These are phyloP conservation scores for Kryptolebias ocellatus DNA, from an alignment of 2,797 vertebrate species.

Conservation along the genomic window DNA sequence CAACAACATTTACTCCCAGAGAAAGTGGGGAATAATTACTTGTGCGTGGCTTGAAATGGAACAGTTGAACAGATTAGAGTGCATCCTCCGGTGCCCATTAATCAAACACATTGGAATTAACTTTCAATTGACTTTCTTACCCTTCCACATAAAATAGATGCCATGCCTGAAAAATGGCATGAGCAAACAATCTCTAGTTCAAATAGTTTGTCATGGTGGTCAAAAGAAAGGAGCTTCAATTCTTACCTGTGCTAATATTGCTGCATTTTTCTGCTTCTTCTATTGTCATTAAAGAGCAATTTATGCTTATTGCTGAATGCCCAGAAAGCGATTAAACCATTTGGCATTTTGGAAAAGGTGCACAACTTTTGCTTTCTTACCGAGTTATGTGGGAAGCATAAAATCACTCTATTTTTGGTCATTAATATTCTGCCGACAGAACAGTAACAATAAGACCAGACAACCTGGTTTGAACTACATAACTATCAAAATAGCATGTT, in stretches of 20 bases:
- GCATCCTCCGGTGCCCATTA: constrained; percentile 79
- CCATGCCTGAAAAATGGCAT: constrained; percentile 68
- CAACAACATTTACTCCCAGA: constrained; percentile 70
- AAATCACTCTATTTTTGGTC: not conserved
- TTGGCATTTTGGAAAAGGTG: not conserved
- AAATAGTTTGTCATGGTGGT: constrained; percentile 41
- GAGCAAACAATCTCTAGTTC: constrained; percentile 64
- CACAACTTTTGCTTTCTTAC: not conserved
- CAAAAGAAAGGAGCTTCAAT: constrained; percentile 30
- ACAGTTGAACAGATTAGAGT: constrained; percentile 77
- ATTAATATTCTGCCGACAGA: not conserved
- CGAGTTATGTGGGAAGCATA: not conserved
- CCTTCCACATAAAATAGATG: constrained; percentile 68
- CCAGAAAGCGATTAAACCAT: constrained; percentile 13
- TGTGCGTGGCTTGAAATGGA: constrained; percentile 67
- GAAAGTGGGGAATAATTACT: constrained; percentile 71
- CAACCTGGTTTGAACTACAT: too few species aligned
- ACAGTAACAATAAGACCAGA: too few species aligned
- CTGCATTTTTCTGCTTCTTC: constrained; percentile 7
- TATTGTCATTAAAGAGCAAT: constrained; percentile 14
- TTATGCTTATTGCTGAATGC: not conserved
- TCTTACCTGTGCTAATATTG: constrained; percentile 31
- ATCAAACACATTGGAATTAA: constrained; percentile 84
- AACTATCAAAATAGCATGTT: too few species aligned
- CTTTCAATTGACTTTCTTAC: constrained; percentile 84